A percentile compares a stretch with the other conserved stretches of the same genome.
Evolutionary conservation across 2,113 vertebrate species (phyloP).

Genomic region (Callopanchax toddi): DNA sequence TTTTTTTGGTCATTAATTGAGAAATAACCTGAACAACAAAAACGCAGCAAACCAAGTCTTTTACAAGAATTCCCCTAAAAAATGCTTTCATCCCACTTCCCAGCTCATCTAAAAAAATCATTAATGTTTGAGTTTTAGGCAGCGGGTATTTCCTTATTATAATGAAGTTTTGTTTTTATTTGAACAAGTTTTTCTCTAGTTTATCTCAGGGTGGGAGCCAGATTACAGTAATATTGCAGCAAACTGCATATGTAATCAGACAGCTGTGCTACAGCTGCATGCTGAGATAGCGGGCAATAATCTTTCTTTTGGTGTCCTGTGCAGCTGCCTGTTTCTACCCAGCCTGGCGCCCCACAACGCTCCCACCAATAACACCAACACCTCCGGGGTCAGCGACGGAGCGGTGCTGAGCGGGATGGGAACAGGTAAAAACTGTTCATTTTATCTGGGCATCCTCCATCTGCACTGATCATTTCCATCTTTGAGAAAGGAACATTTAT

Average conservation of each 20-base stretch:
- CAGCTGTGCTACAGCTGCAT: neutral
- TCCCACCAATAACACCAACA: conserved; percentile 87
- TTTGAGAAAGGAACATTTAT: too few species aligned
- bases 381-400: conserved; percentile 89
- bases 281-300: neutral
- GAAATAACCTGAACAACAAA: neutral
- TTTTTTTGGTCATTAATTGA: neutral
- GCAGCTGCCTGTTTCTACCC: conserved; percentile 94
- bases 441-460: neutral
- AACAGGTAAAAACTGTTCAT: conserved; percentile 76
- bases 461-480: too few species aligned
- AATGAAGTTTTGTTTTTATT: conserved; percentile 3
- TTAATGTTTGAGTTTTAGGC: conserved; percentile 14
- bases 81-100: conserved; percentile 38
- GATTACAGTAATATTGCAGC: neutral
- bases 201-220: neutral
- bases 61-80: too few species aligned
- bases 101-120: conserved; percentile 14
- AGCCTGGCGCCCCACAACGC: conserved; percentile 97
- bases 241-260: neutral
- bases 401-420: conserved; percentile 95
- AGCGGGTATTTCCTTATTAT: conserved; percentile 26
- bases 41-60: neutral
- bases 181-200: neutral
- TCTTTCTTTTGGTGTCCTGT: conserved; percentile 9